Base-by-base conservation (phyloP, 2,113 vertebrate species). In the Leucosticte australis region DNA sequence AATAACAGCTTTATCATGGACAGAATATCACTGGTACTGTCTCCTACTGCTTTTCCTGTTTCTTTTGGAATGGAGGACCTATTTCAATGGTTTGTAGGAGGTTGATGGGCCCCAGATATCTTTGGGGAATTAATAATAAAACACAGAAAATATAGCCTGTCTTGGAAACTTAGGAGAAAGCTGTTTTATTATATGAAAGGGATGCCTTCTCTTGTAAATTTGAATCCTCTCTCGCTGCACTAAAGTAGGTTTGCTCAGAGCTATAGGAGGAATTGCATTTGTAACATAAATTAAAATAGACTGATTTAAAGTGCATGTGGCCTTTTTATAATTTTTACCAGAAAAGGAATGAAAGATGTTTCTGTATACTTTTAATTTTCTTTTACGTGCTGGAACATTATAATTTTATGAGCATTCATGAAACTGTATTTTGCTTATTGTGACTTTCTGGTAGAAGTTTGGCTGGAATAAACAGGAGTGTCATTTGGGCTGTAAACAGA, bases 21-120 rank as follows among this genome's bases (percentile, higher is more conserved):
- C 77, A 49, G 73, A 92, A 14, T 92, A 84, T 92, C 83, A 60
- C 42, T 87, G 42, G 64, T 94, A 64, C 69, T 89, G 88, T 92
- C 76, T 95, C 88, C 94, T 88, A 90, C 88, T 83, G 92, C 75
- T 94, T 94, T 96, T 95, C 75, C 94, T 92, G 79, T 92, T 94
- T 96, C 83, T 92, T 88, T 94, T 95, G 94, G 69, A 94, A 74
- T 83, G 39, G 56, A 91, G 78, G 73, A 59, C 69, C 35, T 87
- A 6, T 83, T 92, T 86, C 70, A 95, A 52, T 89, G 65, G 60
- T 60, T 90, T 83, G 47, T 78, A 91, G 65, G 87, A 96, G 76
- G 55, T 33, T 93, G 80, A 90, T 87, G 83, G 60, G 69, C 81
- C 83, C 44, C 81, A 70, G 83, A 77, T 94, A 92, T 81, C 79